These are phyloP conservation scores for Cistogaster globosa DNA, from an alignment of 2,888 invertebrate species.

Conservation along the genomic window DNA sequence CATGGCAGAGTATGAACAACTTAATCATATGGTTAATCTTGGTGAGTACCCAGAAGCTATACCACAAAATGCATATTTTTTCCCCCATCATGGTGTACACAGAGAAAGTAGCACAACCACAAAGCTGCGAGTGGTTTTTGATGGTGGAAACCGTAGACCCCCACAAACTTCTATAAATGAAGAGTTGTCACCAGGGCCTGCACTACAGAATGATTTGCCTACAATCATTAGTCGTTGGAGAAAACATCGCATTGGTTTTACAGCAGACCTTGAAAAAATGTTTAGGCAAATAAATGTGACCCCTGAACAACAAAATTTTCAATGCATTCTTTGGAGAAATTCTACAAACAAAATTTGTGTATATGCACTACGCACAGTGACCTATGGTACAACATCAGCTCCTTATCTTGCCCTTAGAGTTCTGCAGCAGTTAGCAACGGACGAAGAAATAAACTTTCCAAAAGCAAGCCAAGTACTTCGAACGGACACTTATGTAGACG, in stretches of 20 bases:
- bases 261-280: too few relatives aligned
- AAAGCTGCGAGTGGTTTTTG: conserved; percentile 44
- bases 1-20: not conserved
- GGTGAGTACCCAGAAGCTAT: not conserved
- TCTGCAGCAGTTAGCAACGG: conserved; percentile 44
- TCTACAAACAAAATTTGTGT: too few relatives aligned
- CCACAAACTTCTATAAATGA: not conserved
- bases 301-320: too few relatives aligned
- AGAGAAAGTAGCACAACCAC: conserved; percentile 7
- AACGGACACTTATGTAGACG: conserved; percentile 44
- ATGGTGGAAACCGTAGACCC: not conserved
- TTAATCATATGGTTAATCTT: not conserved
- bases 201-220: too few relatives aligned
- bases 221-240: too few relatives aligned
- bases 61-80: not conserved
- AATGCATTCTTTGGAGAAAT: too few relatives aligned
- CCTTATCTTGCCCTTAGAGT: conserved; percentile 41
- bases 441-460: conserved; percentile 22
- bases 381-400: conserved; percentile 15
- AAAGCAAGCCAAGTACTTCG: conserved; percentile 18
- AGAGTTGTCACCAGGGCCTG: not conserved
- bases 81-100: not conserved
- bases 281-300: too few relatives aligned
- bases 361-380: too few relatives aligned
- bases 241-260: too few relatives aligned